A percentile compares a stretch with the other conserved stretches of the same genome.
phyloP scores from a whole-genome alignment of 1,140 invertebrate genomes.

The Tyrophagus putrescentiae region DNA sequence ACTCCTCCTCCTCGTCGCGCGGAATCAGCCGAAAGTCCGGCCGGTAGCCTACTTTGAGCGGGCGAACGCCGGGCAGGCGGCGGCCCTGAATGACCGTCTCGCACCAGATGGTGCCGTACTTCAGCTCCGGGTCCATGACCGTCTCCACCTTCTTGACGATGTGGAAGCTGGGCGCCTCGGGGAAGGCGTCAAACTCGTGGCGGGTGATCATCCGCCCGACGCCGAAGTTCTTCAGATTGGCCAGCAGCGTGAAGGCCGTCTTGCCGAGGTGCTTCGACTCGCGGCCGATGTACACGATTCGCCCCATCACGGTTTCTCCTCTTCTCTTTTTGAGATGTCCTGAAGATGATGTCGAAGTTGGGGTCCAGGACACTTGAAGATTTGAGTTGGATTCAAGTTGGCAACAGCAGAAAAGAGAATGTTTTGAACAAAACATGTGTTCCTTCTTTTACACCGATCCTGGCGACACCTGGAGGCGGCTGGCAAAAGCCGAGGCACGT shows the following conservation, averaged over 20 bases:
- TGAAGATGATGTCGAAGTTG: neutral
- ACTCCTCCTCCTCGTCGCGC: conserved; percentile 23
- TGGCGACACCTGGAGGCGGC: neutral
- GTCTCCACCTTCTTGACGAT: conserved; percentile 23
- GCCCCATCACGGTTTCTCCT: conserved; percentile 7
- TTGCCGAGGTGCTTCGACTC: conserved; percentile 17
- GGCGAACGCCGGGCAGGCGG: conserved; percentile 13
- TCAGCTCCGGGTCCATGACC: conserved; percentile 25
- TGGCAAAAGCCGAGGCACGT: too few relatives aligned
- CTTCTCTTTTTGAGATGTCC: neutral
- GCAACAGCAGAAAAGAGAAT: neutral
- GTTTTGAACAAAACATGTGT: conserved; percentile 4
- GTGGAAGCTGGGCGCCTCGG: conserved; percentile 22
- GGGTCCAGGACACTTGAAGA: neutral
- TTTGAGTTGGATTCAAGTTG: conserved; percentile 9
- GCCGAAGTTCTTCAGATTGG: conserved; percentile 25
- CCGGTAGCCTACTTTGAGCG: conserved; percentile 2
- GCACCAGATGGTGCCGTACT: conserved; percentile 15
- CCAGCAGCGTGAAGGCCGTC: conserved; percentile 21
- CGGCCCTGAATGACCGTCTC: conserved; percentile 20
- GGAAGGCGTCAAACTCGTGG: conserved; percentile 5
- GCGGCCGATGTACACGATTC: conserved; percentile 22
- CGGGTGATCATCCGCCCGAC: conserved; percentile 22
- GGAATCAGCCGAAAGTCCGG: conserved; percentile 24
- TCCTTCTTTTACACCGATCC: neutral